Conservation (phyloP, 2,888 invertebrate genomes). For the Limnephilus marmoratus region DNA sequence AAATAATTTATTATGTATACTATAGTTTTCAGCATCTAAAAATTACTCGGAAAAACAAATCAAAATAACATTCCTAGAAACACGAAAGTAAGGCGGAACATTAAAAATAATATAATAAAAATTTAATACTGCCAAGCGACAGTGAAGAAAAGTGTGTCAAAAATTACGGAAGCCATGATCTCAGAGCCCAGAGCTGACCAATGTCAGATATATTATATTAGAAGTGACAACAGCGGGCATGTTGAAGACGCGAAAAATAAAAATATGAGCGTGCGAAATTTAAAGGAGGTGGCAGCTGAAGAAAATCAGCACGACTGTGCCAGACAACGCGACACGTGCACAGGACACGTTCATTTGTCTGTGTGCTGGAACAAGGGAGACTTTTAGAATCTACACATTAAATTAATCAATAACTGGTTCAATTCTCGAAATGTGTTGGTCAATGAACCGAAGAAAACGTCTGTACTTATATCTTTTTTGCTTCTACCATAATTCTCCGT, state of each 20-base stretch:
- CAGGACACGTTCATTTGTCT: neutral
- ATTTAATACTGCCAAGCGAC: conserved; percentile 20
- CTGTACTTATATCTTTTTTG: neutral
- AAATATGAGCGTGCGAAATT: conserved; percentile 17
- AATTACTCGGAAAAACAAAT: conserved; percentile 3
- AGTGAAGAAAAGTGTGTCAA: conserved; percentile 52
- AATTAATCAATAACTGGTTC: neutral
- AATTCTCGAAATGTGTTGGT: neutral
- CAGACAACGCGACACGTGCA: neutral
- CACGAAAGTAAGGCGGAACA: neutral
- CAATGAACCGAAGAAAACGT: neutral
- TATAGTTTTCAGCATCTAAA: neutral
- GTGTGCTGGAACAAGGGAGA: neutral
- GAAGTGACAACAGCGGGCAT: conserved; percentile 20
- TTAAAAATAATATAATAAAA: conserved; percentile 7
- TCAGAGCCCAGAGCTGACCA: neutral
- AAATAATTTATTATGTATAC: neutral
- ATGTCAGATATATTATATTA: neutral
- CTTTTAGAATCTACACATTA: neutral
- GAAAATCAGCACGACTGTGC: neutral
- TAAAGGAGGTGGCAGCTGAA: neutral
- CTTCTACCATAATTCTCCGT: neutral
- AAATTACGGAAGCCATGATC: conserved; percentile 47
- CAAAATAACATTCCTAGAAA: conserved; percentile 25
- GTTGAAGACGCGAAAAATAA: conserved; percentile 25